Evolutionary conservation across 2,113 vertebrate species (phyloP), one percentile per base, ranked within the genome.

Genomic region (Cynocephalus volans): DNA sequence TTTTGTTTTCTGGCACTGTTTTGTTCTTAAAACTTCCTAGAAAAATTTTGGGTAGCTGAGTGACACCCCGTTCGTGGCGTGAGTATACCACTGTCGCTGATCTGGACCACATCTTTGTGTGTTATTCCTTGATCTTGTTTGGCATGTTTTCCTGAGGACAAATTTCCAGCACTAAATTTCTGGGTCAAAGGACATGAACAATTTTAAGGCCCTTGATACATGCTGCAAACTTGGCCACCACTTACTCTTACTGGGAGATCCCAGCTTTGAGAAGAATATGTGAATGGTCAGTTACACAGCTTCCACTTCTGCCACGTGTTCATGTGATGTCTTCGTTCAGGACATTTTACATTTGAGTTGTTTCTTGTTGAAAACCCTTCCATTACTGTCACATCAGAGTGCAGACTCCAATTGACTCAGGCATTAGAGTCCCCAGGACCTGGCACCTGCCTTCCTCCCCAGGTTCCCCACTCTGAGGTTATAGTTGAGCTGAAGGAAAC

Each of bases 371-470:
- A 56, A 41, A 75, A 31, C 48, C 11, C 26, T 48, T 52, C 11
- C 6, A 1, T 36, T 6, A 45, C 14, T 50, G 2, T 58, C 4
- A 17, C 36, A 5, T 0, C 4, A 6, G 65, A 93, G 76, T 21
- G 31, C 2, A 21, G 28, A 41, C 31, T 36, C 6, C 4, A 5
- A 0, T 45, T 17, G 3, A 0, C 21, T 18, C 17, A 0, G 33
- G 54, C 0, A 0, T 12, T 54, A 13, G 52, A 2, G 58, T 8
- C 45, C 28, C 76, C 2, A 0, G 6, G 52, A 13, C 7, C 41
- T 33, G 50, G 50, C 9, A 1, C 26, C 58, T 80, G 15, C 4
- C 10, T 0, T 1, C 3, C 33, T 41, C 15, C n/a, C n/a, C 15
- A 17, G 24, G 1, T 19, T 36, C 13, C 83, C 62, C 10, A 1